phyloP scores from a whole-genome alignment of 2,888 invertebrate genomes.

The Oasisia sp. region DNA sequence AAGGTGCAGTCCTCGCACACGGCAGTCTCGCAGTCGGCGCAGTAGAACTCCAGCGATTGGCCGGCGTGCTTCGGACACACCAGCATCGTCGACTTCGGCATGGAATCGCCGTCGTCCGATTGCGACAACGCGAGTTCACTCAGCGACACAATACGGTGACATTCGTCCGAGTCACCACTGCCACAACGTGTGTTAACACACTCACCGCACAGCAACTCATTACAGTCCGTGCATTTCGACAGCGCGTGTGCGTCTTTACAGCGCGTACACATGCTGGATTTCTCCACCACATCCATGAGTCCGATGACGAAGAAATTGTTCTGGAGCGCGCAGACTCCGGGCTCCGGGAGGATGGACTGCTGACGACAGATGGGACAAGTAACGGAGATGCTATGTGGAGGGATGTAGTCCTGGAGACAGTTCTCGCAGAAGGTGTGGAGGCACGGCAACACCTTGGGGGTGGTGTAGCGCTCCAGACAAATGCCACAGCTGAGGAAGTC shows the following conservation, averaged over 20 bases:
- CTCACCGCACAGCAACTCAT: neutral
- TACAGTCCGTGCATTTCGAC: slow-evolving; percentile 56
- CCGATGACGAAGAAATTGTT: slow-evolving; percentile 66
- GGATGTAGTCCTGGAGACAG: slow-evolving; percentile 67
- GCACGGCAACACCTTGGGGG: slow-evolving; percentile 67
- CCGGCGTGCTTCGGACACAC: slow-evolving; percentile 64
- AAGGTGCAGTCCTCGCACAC: slow-evolving; percentile 68
- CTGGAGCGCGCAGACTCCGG: slow-evolving; percentile 67
- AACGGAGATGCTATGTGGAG: slow-evolving; percentile 67
- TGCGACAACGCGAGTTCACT: slow-evolving; percentile 50
- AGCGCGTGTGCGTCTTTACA: slow-evolving; percentile 32
- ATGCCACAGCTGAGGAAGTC: slow-evolving; percentile 62
- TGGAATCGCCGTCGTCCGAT: neutral
- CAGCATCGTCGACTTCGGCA: slow-evolving; percentile 41
- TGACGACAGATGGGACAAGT: slow-evolving; percentile 69
- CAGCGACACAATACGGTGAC: slow-evolving; percentile 53
- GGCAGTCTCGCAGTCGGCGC: slow-evolving; percentile 69
- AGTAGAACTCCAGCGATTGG: slow-evolving; percentile 65
- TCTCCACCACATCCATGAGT: slow-evolving; percentile 64
- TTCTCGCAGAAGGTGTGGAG: slow-evolving; percentile 69
- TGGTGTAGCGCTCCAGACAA: slow-evolving; percentile 61
- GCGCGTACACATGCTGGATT: slow-evolving; percentile 19
- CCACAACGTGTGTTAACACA: neutral
- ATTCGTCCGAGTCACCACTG: neutral
- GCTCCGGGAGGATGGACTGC: slow-evolving; percentile 68